Conservation (phyloP, 1,140 invertebrate species). For the Meloidogyne exigua region DNA sequence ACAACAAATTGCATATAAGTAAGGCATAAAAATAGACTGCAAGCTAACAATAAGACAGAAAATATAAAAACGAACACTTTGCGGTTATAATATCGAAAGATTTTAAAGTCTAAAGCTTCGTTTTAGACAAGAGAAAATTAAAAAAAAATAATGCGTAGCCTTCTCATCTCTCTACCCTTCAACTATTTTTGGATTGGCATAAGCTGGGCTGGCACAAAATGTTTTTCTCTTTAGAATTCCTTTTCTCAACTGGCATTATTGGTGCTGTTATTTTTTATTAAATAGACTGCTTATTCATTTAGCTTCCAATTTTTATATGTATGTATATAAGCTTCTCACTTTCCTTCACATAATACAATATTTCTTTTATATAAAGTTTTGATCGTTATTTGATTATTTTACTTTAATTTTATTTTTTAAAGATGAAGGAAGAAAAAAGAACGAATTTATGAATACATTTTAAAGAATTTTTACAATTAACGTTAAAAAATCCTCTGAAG, state of each 20-base stretch:
- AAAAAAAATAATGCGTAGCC: not conserved
- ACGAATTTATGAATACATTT: not conserved
- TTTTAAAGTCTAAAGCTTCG: not conserved
- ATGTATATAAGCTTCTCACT: constrained; percentile 5
- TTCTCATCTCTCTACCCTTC: not conserved
- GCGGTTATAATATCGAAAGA: not conserved
- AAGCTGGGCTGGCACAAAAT: not conserved
- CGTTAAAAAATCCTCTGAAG: not conserved
- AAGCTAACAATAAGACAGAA: not conserved
- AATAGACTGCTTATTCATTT: constrained; percentile 3
- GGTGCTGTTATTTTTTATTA: not conserved
- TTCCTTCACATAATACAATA: not conserved
- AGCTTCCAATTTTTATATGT: constrained; percentile 1
- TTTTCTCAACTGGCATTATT: not conserved
- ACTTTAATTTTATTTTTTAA: not conserved
- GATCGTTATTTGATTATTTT: not conserved
- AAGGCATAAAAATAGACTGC: not conserved
- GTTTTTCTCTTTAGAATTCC: not conserved
- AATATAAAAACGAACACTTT: constrained; percentile 3
- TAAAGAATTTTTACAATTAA: not conserved
- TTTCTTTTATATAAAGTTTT: not conserved
- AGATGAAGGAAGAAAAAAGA: not conserved
- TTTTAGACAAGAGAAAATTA: not conserved
- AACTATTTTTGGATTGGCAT: not conserved
- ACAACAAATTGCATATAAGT: not conserved